Conservation (phyloP, 2,888 invertebrate species). For the Acronicta aceris region DNA sequence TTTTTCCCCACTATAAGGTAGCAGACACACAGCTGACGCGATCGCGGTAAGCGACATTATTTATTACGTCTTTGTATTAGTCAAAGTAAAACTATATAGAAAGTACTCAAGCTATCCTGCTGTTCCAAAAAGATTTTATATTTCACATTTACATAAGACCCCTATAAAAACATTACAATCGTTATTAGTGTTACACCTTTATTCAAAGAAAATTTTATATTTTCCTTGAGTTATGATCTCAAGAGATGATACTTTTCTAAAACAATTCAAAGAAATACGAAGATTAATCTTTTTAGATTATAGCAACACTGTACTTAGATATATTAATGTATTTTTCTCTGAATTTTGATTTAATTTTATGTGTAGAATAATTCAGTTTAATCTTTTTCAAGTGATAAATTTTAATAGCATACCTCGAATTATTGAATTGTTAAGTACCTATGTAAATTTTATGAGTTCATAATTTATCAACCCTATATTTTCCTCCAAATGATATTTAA, state of each 20-base stretch:
- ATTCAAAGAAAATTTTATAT: neutral
- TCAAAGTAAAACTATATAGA: neutral
- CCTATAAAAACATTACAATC: neutral
- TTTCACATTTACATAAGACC: neutral
- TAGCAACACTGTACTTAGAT: neutral
- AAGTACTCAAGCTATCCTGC: neutral
- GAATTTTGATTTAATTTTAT: conserved; percentile 2
- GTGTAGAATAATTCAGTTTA: conserved; percentile 34
- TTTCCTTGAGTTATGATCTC: neutral
- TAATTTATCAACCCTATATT: conserved; percentile 10
- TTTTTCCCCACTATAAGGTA: conserved; percentile 67
- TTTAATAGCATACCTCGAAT: conserved; percentile 7
- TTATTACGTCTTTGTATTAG: neutral
- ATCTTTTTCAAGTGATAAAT: conserved; percentile 17
- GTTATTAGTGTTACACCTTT: conserved; percentile 1
- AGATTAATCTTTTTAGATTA: neutral
- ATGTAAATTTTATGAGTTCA: conserved; percentile 12
- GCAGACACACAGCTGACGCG: conserved; percentile 48
- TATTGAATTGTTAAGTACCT: conserved; percentile 2
- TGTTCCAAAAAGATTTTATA: neutral
- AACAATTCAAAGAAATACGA: neutral
- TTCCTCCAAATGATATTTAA: conserved; percentile 13
- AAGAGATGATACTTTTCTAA: neutral
- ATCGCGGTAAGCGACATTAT: conserved; percentile 41
- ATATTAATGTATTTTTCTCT: neutral